Base-by-base conservation (phyloP, 2,113 vertebrate species). In the Rhinoderma darwinii region DNA sequence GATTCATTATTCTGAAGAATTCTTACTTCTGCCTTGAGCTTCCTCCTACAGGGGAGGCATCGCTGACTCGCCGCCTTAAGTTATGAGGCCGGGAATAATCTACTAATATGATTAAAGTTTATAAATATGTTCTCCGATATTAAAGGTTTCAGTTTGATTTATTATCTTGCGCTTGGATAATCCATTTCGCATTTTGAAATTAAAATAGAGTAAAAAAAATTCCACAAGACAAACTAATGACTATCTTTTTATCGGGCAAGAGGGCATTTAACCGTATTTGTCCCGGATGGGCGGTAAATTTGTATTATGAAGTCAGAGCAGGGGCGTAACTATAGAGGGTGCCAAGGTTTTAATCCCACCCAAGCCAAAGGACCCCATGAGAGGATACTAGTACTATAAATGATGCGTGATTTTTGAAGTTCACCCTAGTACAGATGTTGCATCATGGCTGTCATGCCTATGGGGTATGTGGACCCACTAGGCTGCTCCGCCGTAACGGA, bases 71-170 rank as follows among this genome's bases (percentile, higher is more conserved):
- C 66, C 47, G 27, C 47, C 83, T 27, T 20, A 70, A 39, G 50
- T 44, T 59, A 74, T 76, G 32, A 30, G 35, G 50, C 9, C 11
- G 47, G 51, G 44, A 84, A 84, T 39, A 51, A 63, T 83, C 27
- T 35, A 37, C 30, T 83, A 74, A 76, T 56, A 39, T 3, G 27
- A 84, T 84, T 75, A 76, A 84, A 63, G 70, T 61, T 73, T 59
- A 61, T 84, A 84, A 84, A 75, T 75, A 84, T 17, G 37, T 56
- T 84, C 39, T 51, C 35, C 4, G 51, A 75, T 84, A 84, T 84
- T 75, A 84, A 84, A 84, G 70, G 50, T 61, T 75, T 61, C 70
- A 61, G n/a, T 39, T 30, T 75, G 83, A 84, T 84, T 74, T 75
- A 84, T 76, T 75, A 44, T 39, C 51, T 41, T n/a, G 27, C n/a